Evolutionary conservation across 1,140 invertebrate species (phyloP).

Genomic region (Carposina sasakii): DNA sequence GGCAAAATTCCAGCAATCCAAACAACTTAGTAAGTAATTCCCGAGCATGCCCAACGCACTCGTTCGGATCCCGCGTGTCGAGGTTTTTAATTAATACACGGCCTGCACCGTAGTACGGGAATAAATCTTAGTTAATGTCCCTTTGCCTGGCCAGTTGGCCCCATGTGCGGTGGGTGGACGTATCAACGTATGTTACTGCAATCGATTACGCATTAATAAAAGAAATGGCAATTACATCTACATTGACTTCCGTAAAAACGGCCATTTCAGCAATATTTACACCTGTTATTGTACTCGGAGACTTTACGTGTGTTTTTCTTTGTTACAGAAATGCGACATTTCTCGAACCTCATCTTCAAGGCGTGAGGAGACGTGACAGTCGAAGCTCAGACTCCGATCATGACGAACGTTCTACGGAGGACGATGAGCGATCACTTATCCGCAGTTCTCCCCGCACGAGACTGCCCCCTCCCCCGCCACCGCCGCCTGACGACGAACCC

Average conservation of each 20-base stretch:
- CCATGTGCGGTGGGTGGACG: constrained; percentile 29
- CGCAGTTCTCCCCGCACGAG: constrained; percentile 50
- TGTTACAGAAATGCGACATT: constrained; percentile 70
- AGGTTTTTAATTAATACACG: constrained; percentile 59
- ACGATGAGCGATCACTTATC: constrained; percentile 65
- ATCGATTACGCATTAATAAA: too few relatives aligned
- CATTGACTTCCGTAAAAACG: too few relatives aligned
- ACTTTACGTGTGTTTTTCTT: constrained; percentile 22
- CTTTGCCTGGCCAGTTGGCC: constrained; percentile 47
- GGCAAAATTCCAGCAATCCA: too few relatives aligned
- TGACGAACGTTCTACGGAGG: constrained; percentile 69
- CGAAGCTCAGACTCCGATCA: constrained; percentile 65
- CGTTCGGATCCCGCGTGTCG: constrained; percentile 30
- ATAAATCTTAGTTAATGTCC: constrained; percentile 69
- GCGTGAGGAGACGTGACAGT: constrained; percentile 58
- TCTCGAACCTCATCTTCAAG: constrained; percentile 68
- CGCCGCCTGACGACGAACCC: constrained; percentile 60
- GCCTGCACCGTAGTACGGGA: constrained; percentile 29
- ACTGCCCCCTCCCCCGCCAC: constrained; percentile 52
- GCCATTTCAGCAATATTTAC: not conserved
- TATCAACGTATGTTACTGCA: constrained; percentile 11
- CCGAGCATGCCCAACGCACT: constrained; percentile 25
- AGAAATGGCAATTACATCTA: too few relatives aligned
- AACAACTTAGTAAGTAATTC: constrained; percentile 34
- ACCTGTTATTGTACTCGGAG: not conserved